Evolutionary conservation across 1,140 invertebrate genomes (phyloP), one percentile per base, ranked within the genome.

Genomic region (Drosophila pseudoananassae): DNA sequence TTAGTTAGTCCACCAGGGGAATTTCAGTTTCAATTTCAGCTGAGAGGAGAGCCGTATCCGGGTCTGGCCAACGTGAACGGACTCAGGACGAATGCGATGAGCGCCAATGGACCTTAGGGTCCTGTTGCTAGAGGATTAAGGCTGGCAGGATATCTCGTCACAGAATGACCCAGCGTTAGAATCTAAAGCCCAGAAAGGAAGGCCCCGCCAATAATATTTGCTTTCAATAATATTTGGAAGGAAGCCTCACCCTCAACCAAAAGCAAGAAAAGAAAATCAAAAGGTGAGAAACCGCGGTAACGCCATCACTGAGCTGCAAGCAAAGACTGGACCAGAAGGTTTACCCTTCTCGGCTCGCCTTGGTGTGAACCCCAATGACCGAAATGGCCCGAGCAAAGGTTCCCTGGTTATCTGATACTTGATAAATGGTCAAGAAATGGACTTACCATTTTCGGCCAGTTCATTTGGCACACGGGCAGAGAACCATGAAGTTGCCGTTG

Each of bases 41-140:
- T 73, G 68, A 71, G 50, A 0, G 83, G 71, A 2, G 65, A 72
- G 10, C 55, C 52, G 2, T 36, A 43, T 33, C 81, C 66, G 17
- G 72, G 60, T 0, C 3, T 79, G 12, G 53, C 57, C 0, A 81
- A 77, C 2, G 4, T 29, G 3, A 17, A 45, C 0, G 33, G 31
- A 6, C 49, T 17, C n/a, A 49, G 71, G n/a, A 40, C n/a, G 2
- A 7, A 5, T 1, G 10, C 9, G 5, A 43, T 2, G 17, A 60
- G 10, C 31, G 31, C 7, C 6, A 27, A 10, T 15, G 54, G 9
- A 0, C 29, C 29, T 0, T 29, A 85, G 40, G 78, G 78, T 10
- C 89, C 92, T 20, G 76, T 93, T 25, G 69, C 90, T 0, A 93
- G 93, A 5, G 93, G 93, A n/a, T n/a, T n/a, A n/a, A n/a, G n/a